These are phyloP conservation scores for Paramuricea clavata DNA, from an alignment of 92 coral and sea anemone species.

Conservation along the genomic window DNA sequence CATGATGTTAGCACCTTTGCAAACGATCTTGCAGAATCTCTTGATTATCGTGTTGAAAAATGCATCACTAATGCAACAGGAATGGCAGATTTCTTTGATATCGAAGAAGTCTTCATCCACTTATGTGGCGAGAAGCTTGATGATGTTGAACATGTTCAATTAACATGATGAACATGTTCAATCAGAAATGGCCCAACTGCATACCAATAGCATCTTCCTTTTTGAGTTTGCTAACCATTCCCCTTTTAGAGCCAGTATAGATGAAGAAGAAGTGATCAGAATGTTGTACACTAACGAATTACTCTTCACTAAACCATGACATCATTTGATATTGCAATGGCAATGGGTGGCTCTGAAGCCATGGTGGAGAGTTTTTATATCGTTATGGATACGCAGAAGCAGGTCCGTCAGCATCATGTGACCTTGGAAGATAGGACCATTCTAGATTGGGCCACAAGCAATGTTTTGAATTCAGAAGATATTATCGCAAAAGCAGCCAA, in stretches of 20 bases:
- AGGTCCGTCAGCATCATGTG: background rate
- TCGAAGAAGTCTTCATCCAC: background rate
- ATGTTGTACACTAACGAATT: background rate
- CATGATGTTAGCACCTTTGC: slow-evolving; percentile 5
- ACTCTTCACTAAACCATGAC: background rate
- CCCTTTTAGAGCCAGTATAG: background rate
- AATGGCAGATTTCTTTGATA: slow-evolving; percentile 12
- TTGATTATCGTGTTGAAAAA: background rate
- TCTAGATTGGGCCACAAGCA: slow-evolving; percentile 13
- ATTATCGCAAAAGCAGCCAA: slow-evolving; percentile 5
- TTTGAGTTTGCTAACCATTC: background rate
- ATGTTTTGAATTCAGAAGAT: slow-evolving; percentile 3
- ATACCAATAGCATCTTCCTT: background rate
- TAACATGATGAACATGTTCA: background rate
- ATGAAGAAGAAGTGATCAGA: slow-evolving; percentile 1
- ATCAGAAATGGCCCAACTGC: background rate
- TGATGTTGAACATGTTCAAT: too few species aligned
- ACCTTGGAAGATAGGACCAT: background rate
- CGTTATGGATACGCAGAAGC: background rate
- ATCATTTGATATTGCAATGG: background rate
- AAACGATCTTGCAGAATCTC: slow-evolving; percentile 14
- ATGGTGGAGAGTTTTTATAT: background rate
- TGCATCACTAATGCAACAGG: background rate
- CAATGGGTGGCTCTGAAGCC: slow-evolving; percentile 21
- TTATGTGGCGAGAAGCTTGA: slow-evolving; percentile 6